These are phyloP conservation scores for Sebastes umbrosus DNA, from an alignment of 2,797 vertebrate genomes.

Conservation along the genomic window DNA sequence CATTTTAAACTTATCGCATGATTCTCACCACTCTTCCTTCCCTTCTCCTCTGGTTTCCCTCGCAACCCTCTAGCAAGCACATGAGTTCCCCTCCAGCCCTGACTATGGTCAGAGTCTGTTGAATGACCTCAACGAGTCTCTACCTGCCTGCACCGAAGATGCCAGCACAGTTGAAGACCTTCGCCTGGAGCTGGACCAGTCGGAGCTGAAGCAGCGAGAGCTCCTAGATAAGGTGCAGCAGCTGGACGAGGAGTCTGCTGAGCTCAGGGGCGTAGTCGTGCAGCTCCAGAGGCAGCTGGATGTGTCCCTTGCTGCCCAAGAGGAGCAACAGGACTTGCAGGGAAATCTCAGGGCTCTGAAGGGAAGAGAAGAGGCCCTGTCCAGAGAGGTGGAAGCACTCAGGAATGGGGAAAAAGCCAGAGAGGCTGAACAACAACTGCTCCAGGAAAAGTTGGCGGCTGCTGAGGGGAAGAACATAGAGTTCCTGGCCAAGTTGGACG, in stretches of 20 bases:
- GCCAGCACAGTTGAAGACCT: constrained; percentile 87
- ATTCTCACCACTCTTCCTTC: background rate
- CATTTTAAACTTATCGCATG: background rate
- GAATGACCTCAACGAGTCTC: constrained; percentile 77
- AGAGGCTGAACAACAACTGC: constrained; percentile 66
- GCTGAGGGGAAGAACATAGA: constrained; percentile 82
- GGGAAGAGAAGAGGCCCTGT: constrained; percentile 70
- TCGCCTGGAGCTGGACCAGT: constrained; percentile 92
- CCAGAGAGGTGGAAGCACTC: constrained; percentile 80
- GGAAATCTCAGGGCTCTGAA: constrained; percentile 62
- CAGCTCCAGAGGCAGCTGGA: constrained; percentile 89
- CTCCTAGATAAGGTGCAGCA: constrained; percentile 85
- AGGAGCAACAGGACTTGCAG: constrained; percentile 78
- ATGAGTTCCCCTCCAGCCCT: constrained; percentile 87
- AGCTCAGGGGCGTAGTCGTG: constrained; percentile 80
- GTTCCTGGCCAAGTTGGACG: constrained; percentile 78
- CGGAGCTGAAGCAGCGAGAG: constrained; percentile 88
- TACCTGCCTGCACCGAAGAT: constrained; percentile 69
- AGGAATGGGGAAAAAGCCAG: constrained; percentile 63
- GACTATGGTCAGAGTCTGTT: constrained; percentile 85
- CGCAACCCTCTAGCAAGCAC: constrained; percentile 76
- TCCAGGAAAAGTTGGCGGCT: constrained; percentile 74
- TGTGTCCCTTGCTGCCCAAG: constrained; percentile 80
- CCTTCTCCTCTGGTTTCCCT: background rate
- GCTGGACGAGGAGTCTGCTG: constrained; percentile 86